phyloP scores from a whole-genome alignment of 2,797 vertebrate genomes.

The Xerus rutilus region DNA sequence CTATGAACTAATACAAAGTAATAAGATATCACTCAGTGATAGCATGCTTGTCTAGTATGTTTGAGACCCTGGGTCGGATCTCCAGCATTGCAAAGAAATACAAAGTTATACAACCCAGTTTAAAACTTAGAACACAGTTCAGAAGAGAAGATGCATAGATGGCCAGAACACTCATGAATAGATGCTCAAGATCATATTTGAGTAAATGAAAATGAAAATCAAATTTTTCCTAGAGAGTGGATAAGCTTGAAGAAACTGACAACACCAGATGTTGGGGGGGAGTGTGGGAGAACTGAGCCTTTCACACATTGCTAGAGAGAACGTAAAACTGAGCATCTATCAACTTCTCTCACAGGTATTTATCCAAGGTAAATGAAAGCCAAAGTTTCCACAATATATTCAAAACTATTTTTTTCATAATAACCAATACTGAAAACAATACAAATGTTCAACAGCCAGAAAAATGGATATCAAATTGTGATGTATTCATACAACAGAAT shows the following conservation, averaged over 20 bases:
- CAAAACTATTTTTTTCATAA: constrained; percentile 11
- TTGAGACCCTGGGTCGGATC: too few species aligned
- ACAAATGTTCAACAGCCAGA: not conserved
- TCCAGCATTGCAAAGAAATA: too few species aligned
- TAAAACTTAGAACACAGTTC: not conserved
- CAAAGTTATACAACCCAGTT: not conserved
- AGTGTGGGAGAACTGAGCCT: not conserved
- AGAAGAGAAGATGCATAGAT: not conserved
- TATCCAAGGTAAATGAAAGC: not conserved
- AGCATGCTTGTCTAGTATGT: too few species aligned
- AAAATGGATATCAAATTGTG: not conserved
- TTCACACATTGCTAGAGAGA: not conserved
- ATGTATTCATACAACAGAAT: not conserved
- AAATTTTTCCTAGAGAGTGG: not conserved
- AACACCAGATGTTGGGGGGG: not conserved
- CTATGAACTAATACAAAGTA: not conserved
- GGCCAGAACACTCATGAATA: not conserved
- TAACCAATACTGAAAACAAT: not conserved
- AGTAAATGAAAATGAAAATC: not conserved
- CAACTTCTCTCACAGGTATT: not conserved
- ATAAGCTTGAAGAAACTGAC: not conserved
- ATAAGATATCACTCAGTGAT: not conserved
- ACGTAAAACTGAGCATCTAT: not conserved
- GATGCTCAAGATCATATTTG: not conserved
- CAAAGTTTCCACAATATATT: not conserved